A percentile compares a stretch with the other conserved stretches of the same genome.
Conservation (phyloP, 2,113 vertebrate genomes). For the Sphaerodactylus townsendi region DNA sequence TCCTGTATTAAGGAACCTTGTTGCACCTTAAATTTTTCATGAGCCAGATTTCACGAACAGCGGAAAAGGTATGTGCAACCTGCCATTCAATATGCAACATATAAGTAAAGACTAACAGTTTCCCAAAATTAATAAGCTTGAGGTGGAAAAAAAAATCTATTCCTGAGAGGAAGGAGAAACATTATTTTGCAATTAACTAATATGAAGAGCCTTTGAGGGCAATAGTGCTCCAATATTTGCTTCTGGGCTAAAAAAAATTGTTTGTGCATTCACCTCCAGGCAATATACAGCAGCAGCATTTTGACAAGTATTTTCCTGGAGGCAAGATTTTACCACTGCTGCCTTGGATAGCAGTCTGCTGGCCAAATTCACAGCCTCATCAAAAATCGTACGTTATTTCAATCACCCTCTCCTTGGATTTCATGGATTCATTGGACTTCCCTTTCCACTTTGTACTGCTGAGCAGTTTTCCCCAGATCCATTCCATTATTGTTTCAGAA, state of each 20-base stretch:
- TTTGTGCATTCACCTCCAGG: conserved; percentile 7
- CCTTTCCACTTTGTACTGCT: neutral
- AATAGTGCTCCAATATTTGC: neutral
- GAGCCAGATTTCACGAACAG: neutral
- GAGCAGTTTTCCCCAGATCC: neutral
- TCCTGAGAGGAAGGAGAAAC: neutral
- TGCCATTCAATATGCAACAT: neutral
- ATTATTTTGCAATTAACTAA: neutral
- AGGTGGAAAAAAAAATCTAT: neutral
- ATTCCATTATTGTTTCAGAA: no score
- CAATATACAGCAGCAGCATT: neutral
- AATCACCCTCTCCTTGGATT: neutral
- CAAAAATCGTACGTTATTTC: neutral
- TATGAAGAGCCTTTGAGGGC: conserved; percentile 11
- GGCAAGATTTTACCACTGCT: neutral
- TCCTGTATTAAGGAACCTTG: neutral
- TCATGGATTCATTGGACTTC: neutral
- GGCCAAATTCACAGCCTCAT: neutral
- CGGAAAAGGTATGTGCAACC: neutral
- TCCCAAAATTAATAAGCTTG: conserved; percentile 36
- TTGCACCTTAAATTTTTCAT: neutral
- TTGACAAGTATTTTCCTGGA: conserved; percentile 6
- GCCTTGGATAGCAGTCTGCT: neutral
- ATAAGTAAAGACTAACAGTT: neutral
- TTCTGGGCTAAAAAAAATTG: conserved; percentile 27